These are phyloP conservation scores for Aplodontia rufa DNA, from an alignment of 2,113 vertebrate species.

Conservation along the genomic window DNA sequence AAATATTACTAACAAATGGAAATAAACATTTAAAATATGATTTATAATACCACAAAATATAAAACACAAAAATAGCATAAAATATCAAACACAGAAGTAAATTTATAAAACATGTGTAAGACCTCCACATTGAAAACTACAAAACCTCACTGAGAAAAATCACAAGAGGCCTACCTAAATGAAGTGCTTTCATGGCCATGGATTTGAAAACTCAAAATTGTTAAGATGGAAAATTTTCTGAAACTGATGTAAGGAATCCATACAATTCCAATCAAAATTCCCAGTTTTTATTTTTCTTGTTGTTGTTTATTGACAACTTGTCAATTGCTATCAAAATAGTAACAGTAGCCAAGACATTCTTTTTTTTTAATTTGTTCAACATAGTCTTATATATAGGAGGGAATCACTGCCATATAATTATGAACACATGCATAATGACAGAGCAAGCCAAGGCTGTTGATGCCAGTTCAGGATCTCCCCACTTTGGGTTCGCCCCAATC, in stretches of 20 bases:
- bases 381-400: no score
- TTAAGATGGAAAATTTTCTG: neutral
- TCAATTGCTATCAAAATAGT: neutral
- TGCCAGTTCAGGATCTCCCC: no score
- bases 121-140: neutral
- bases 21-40: neutral
- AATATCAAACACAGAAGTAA: neutral
- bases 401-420: no score
- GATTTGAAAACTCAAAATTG: constrained; percentile 15
- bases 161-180: neutral
- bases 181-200: neutral
- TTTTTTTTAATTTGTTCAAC: no score
- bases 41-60: neutral
- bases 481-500: no score
- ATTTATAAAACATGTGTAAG: neutral
- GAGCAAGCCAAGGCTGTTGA: no score
- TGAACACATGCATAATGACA: no score
- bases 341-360: neutral
- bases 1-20: neutral
- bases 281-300: neutral
- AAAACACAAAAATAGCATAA: neutral
- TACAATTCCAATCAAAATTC: neutral
- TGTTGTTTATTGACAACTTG: neutral
- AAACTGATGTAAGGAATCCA: neutral
- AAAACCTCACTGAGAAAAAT: neutral